A percentile compares a stretch with the other conserved stretches of the same genome.
These are phyloP conservation scores for Phaenicophaeus curvirostris DNA, from an alignment of 2,797 vertebrate genomes.

Conservation along the genomic window DNA sequence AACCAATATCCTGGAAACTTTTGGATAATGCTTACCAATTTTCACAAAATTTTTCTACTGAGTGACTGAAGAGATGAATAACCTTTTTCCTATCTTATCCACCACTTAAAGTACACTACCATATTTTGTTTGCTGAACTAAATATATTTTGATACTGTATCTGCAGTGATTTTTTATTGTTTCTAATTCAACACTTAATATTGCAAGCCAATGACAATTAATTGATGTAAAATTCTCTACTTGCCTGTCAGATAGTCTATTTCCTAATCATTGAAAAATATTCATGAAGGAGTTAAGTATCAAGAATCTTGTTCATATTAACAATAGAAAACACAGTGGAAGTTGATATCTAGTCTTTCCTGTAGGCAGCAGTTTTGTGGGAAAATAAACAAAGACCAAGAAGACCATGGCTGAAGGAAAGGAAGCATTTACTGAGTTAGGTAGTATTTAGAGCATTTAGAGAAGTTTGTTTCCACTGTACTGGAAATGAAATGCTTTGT, in stretches of 20 bases:
- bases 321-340: neutral
- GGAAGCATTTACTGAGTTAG: neutral
- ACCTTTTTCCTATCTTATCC: neutral
- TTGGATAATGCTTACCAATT: neutral
- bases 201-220: neutral
- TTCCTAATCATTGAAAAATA: neutral
- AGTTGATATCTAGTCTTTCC: neutral
- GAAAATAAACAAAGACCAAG: neutral
- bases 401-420: neutral
- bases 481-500: constrained; percentile 15
- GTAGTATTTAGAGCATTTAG: neutral
- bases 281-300: neutral
- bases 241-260: neutral
- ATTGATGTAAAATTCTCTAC: neutral
- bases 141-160: neutral
- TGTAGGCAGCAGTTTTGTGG: neutral
- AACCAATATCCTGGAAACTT: neutral
- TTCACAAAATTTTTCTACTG: neutral
- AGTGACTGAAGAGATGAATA: accelerated
- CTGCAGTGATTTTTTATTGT: neutral
- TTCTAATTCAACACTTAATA: neutral
- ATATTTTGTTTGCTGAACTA: neutral
- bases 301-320: neutral
- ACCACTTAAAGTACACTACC: neutral
- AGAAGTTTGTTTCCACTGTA: neutral